These are phyloP conservation scores for Saccopteryx bilineata DNA, from an alignment of 2,113 vertebrate genomes.

Conservation along the genomic window DNA sequence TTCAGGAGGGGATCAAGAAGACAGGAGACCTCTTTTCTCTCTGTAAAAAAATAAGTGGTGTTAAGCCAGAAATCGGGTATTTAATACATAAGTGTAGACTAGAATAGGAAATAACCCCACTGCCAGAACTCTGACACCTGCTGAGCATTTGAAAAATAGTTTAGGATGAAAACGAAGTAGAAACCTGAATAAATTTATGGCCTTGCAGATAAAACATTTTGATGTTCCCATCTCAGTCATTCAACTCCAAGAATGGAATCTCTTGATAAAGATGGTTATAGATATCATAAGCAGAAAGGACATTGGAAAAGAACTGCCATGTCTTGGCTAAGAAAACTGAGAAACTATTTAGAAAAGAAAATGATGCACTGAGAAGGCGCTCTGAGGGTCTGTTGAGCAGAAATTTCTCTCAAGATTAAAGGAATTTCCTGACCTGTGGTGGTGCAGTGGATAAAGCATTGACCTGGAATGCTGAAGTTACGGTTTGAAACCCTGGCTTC, in stretches of 20 bases:
- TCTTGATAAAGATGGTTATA: background rate
- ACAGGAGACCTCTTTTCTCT: background rate
- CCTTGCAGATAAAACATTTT: background rate
- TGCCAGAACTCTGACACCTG: background rate
- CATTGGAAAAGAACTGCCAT: background rate
- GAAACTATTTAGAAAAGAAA: background rate
- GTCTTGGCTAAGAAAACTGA: background rate
- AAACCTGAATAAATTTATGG: background rate
- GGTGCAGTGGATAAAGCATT: too few relatives aligned
- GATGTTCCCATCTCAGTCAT: background rate
- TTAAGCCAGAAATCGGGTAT: background rate
- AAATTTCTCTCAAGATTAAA: slow-evolving; percentile 22
- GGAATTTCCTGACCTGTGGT: background rate
- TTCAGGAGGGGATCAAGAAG: background rate
- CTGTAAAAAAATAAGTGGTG: background rate
- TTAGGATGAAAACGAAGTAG: slow-evolving; percentile 19
- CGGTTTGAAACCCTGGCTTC: too few relatives aligned
- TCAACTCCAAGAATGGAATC: background rate
- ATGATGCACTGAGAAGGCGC: background rate
- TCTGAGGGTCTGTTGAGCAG: background rate
- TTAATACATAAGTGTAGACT: background rate
- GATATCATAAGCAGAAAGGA: background rate
- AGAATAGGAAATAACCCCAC: background rate
- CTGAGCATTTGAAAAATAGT: background rate
- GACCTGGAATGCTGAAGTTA: too few relatives aligned